phyloP scores from a whole-genome alignment of 2,797 vertebrate species.

The Labeo calbasu region DNA sequence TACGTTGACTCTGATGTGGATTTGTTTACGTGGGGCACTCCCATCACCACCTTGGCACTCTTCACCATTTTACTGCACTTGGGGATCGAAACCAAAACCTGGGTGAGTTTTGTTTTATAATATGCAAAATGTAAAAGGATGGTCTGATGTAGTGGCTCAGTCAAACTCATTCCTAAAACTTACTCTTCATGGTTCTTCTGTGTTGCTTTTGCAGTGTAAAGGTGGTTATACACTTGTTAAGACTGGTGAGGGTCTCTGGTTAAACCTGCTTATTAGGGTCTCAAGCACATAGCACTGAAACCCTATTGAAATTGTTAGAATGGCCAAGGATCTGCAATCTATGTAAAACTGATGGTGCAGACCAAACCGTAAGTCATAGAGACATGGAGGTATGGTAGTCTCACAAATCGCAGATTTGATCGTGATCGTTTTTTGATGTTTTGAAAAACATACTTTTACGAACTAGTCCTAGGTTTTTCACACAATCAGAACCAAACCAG shows the following conservation, averaged over 20 bases:
- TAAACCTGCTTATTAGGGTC: background rate
- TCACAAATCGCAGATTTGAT: no score
- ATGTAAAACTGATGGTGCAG: no score
- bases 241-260: background rate
- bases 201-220: background rate
- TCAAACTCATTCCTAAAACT: background rate
- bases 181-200: background rate
- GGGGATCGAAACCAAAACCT: conserved; percentile 97
- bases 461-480: no score
- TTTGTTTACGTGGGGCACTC: conserved; percentile 95
- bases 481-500: no score
- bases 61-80: conserved; percentile 94
- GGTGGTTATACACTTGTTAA: background rate
- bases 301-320: no score
- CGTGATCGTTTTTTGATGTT: no score
- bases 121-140: background rate
- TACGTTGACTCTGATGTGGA: conserved; percentile 92
- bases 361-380: no score
- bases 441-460: no score
- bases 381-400: no score
- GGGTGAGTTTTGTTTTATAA: conserved; percentile 76
- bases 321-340: no score
- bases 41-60: conserved; percentile 88
- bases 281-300: no score
- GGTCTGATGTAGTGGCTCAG: background rate